Evolutionary conservation across 2,888 invertebrate genomes (phyloP).

Genomic region (Branchellion lobata): DNA sequence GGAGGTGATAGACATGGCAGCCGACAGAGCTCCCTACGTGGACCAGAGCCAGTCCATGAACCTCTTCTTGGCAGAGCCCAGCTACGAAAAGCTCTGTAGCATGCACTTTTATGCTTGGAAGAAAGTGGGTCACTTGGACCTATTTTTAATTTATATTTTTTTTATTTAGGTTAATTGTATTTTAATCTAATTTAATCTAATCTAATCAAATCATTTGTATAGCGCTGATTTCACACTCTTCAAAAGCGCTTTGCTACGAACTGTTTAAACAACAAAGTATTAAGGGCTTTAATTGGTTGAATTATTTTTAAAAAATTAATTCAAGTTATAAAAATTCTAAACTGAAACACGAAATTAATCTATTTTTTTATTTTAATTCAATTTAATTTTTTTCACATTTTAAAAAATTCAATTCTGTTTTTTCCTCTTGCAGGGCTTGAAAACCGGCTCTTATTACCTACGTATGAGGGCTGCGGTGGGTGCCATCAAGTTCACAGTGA

Average conservation of each 20-base stretch:
- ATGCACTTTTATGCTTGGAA: conserved; percentile 99
- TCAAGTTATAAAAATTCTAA: not conserved
- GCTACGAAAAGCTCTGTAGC: conserved; percentile 87
- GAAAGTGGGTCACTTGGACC: conserved; percentile 69
- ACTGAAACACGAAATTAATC: too few relatives aligned
- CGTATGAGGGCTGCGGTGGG: conserved; percentile 92
- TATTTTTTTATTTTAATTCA: too few relatives aligned
- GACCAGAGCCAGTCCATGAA: conserved; percentile 98
- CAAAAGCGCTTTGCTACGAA: too few relatives aligned
- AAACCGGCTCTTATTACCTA: conserved; percentile 98
- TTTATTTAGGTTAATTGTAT: not conserved
- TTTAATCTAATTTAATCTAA: not conserved
- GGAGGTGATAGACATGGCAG: conserved; percentile 89
- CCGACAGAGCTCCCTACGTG: conserved; percentile 93
- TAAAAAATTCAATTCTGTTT: too few relatives aligned
- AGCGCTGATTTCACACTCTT: too few relatives aligned
- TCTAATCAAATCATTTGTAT: not conserved
- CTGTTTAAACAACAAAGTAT: too few relatives aligned
- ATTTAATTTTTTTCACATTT: not conserved
- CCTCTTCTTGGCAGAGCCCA: conserved; percentile 91
- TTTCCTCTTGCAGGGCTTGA: conserved; percentile 71
- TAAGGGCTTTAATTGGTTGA: too few relatives aligned
- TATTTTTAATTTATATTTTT: not conserved
- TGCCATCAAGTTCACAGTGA: conserved; percentile 95
- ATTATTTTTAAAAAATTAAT: not conserved